A percentile compares a stretch with the other conserved stretches of the same genome.
Conservation (phyloP, 2,797 vertebrate genomes). For the Petrocephalus sullivani region DNA sequence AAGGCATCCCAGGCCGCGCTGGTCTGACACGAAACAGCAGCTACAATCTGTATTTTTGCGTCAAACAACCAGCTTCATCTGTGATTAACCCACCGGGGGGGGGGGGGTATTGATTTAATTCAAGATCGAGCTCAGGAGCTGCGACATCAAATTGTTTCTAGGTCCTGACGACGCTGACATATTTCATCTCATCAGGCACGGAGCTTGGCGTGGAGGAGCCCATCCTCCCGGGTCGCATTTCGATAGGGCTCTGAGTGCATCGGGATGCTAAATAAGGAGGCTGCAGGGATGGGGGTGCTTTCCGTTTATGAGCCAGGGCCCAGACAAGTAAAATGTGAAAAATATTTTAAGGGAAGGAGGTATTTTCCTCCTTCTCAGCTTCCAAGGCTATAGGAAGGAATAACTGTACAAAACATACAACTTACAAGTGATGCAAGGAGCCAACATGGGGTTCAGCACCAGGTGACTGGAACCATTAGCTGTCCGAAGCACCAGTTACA, state of each 20-base stretch:
- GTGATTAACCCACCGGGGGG: slow-evolving; percentile 25
- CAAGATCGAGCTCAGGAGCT: slow-evolving; percentile 18
- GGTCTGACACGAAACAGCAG: not conserved
- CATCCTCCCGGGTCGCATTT: not conserved
- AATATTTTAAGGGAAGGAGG: not conserved
- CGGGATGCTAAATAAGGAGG: not conserved
- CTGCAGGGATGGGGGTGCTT: not conserved
- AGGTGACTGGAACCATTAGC: not conserved
- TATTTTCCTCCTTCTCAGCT: not conserved
- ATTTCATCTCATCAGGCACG: slow-evolving; percentile 26
- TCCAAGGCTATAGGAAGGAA: not conserved
- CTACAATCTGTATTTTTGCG: not conserved
- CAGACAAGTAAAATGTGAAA: not conserved
- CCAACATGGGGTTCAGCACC: not conserved
- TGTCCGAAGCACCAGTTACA: not conserved
- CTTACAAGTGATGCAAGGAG: not conserved
- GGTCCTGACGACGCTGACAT: slow-evolving; percentile 13
- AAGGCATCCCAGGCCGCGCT: not conserved
- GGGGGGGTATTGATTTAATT: slow-evolving; percentile 27
- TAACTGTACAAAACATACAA: not conserved
- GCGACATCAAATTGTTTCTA: slow-evolving; percentile 41
- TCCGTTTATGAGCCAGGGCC: not conserved
- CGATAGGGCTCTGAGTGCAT: not conserved
- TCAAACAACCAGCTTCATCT: slow-evolving; percentile 21
- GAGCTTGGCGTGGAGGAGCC: not conserved